Evolutionary conservation across 2,888 invertebrate species (phyloP), one percentile per base, ranked within the genome.

Genomic region (Pandemis corylana): DNA sequence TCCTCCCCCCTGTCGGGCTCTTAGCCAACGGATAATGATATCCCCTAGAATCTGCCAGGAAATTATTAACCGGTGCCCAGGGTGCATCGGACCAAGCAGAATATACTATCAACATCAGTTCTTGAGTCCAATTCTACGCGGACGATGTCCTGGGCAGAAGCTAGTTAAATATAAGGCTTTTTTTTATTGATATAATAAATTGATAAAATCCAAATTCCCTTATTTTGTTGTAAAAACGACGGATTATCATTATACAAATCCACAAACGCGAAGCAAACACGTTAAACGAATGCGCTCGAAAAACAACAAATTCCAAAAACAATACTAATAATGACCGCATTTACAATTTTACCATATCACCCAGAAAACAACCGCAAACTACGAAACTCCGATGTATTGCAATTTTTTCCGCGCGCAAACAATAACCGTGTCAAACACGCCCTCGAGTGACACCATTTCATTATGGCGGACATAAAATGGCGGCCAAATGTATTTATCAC

Each of bases 391-490:
- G 59, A 12, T 6, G 59, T 28, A 5, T 12, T n/a, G 12, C 12
- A 4, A 59, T 9, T 51, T 41, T 63, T 42, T 5, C 41, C 36
- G 49, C 13, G 7, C 63, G 63, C 63, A 70, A 51, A 70, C 46
- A 49, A 7, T 61, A 61, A 42, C 49, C 12, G 20, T 53, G 64
- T n/a, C 64, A 15, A 71, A 71, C 68, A 68, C 72, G 62, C 72
- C 72, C 56, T 68, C 63, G 44, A 59, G 64, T 65, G 56, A 68
- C 68, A 64, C 63, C 63, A 68, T 72, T 72, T 68, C 63, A 72
- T 72, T 63, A 68, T 59, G 63, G 63, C 46, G 15, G 72, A 49
- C 56, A 64, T 68, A 68, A 72, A 72, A 72, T 72, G 68, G 63
- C 68, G 63, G 7, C 56, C 68, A 46, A 64, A 68, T 68, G 51